phyloP scores from a whole-genome alignment of 1,140 invertebrate genomes.

The Nephila pilipes region DNA sequence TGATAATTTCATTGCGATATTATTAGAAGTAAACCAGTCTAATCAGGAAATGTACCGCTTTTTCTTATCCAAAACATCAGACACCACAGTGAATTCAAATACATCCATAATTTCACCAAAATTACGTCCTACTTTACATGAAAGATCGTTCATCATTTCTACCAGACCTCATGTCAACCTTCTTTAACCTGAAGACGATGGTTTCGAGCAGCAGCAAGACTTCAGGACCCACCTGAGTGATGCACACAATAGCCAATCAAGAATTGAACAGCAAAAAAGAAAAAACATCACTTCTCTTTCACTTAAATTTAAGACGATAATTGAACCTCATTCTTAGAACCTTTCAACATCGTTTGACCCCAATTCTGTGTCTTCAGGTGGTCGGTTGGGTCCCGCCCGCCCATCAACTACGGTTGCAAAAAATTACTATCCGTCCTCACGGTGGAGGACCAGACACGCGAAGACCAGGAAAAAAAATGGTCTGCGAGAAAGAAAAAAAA shows the following conservation, averaged over 20 bases:
- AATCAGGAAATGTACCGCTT: too few species aligned
- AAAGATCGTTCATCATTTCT: too few species aligned
- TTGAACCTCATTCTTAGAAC: not conserved
- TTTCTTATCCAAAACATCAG: too few species aligned
- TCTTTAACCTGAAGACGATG: too few species aligned
- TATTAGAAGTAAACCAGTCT: too few species aligned
- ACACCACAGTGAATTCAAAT: too few species aligned
- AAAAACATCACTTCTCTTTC: not conserved
- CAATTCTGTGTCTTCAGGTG: not conserved
- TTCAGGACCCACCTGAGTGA: not conserved
- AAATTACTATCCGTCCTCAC: not conserved
- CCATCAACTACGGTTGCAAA: too few species aligned
- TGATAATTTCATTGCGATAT: too few species aligned
- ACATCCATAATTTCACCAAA: too few species aligned
- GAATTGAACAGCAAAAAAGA: not conserved
- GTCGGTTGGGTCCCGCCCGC: not conserved
- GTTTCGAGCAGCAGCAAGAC: too few species aligned
- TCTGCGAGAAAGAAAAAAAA: not conserved
- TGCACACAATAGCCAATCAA: not conserved
- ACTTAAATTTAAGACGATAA: conserved; percentile 12
- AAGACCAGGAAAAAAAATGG: not conserved
- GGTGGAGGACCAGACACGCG: not conserved
- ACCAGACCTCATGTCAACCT: too few species aligned
- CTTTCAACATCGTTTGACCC: conserved; percentile 33
- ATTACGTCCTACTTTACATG: too few species aligned